A percentile compares a stretch with the other conserved stretches of the same genome.
Evolutionary conservation across 2,113 vertebrate genomes (phyloP).

Genomic region (Solea solea): DNA sequence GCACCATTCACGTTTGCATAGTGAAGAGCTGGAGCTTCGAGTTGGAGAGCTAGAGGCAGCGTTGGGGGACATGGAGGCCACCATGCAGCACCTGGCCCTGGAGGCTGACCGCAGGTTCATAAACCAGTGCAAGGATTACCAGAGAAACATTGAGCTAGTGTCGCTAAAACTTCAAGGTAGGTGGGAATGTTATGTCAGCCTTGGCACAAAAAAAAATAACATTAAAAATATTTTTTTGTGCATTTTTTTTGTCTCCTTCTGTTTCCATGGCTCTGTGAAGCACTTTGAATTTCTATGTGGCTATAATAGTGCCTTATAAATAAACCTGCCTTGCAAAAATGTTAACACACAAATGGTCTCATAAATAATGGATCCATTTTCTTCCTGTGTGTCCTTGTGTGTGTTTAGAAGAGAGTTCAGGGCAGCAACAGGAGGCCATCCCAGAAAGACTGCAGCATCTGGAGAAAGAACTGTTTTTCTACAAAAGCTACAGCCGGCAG

Average conservation of each 20-base stretch:
- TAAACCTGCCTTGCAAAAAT: background rate
- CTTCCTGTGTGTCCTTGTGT: conserved; percentile 34
- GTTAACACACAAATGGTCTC: background rate
- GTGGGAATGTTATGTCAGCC: conserved; percentile 62
- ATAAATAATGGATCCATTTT: background rate
- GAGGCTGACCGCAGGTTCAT: conserved; percentile 86
- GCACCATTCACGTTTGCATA: conserved; percentile 79
- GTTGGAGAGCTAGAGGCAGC: conserved; percentile 75
- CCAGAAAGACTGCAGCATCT: conserved; percentile 86
- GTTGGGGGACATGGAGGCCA: conserved; percentile 81
- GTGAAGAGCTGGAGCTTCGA: conserved; percentile 86
- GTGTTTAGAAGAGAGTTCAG: conserved; percentile 77
- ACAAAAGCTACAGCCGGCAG: conserved; percentile 90
- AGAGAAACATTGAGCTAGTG: conserved; percentile 86
- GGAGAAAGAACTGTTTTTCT: conserved; percentile 92
- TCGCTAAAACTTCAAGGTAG: conserved; percentile 82
- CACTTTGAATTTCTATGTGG: background rate
- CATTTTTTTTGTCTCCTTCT: background rate
- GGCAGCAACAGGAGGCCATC: conserved; percentile 75
- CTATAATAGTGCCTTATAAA: background rate
- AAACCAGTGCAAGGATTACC: conserved; percentile 86
- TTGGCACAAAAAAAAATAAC: background rate
- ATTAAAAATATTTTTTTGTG: background rate
- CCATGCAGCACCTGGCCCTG: conserved; percentile 82
- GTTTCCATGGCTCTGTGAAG: background rate